phyloP scores from a whole-genome alignment of 2,888 invertebrate species.

The Vannuccia rotundouncinata region DNA sequence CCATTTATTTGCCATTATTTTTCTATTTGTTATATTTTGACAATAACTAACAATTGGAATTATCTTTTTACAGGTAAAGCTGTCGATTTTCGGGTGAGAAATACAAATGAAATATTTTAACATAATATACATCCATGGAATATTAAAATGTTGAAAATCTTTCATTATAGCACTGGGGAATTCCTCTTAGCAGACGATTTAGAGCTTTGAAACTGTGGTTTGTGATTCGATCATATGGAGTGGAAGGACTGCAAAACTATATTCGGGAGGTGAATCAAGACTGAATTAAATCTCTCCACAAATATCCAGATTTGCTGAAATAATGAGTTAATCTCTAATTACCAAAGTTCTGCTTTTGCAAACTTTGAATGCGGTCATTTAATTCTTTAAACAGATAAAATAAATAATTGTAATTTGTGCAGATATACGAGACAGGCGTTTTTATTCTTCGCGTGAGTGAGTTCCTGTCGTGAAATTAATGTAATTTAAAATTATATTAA shows the following conservation, averaged over 20 bases:
- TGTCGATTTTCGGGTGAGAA: constrained; percentile 69
- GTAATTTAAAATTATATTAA: no score
- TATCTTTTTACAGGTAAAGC: constrained; percentile 54
- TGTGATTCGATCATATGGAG: constrained; percentile 84
- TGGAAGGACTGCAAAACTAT: constrained; percentile 83
- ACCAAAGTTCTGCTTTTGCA: no score
- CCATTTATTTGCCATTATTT: background rate
- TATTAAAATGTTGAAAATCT: background rate
- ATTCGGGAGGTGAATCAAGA: constrained; percentile 76
- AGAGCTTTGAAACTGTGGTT: constrained; percentile 94
- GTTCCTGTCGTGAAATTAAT: no score
- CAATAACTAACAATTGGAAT: constrained; percentile 30
- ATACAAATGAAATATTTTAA: no score
- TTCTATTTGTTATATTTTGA: constrained; percentile 34
- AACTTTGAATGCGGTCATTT: no score
- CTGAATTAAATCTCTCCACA: background rate
- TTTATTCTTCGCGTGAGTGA: no score
- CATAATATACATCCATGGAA: background rate
- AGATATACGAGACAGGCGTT: no score
- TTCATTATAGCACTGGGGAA: constrained; percentile 80
- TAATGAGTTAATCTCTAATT: no score
- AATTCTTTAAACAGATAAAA: no score
- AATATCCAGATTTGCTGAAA: no score
- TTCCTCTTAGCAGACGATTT: constrained; percentile 86
- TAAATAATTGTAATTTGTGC: no score